Base-by-base conservation (phyloP, 1,140 invertebrate species). In the Drosophila sechellia region DNA sequence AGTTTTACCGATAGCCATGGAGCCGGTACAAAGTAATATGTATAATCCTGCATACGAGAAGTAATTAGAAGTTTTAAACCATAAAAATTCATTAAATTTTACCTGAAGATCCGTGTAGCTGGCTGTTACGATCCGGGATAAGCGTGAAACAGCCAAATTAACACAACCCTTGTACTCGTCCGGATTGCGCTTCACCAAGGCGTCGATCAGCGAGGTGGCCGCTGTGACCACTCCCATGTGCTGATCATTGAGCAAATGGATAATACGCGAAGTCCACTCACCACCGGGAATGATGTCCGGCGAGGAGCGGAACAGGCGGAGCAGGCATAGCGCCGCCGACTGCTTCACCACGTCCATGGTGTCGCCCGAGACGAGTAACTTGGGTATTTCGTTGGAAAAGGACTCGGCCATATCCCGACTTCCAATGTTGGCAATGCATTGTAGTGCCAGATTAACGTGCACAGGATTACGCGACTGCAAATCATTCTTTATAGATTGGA, bases 331-430 rank as follows among this genome's bases (percentile, higher is more conserved):
- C 43, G 99, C 99, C 74, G 99, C 99, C 83, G 98, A 99, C 93
- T 99, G 99, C 93, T 99, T 99, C 1, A 99, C 99, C 49, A 99
- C 97, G 93, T 99, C 99, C 95, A 99, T 99, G 3, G 99, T 99
- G 92, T 99, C 99, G 17, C 98, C 98, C 64, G 98, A 99, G 20
- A 99, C 98, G 50, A 99, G 95, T 42, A 99, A 94, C 93, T 99
- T 99, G 69, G 98, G 99, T 93, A 99, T 99, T 92, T 99, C 99
- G 81, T 96, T 97, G 35, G 97, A 97, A 94, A 99, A 99, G 27
- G 98, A 98, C 93, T 99, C 99, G 17, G 98, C 98, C 99, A 99
- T 99, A 93, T 99, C 99, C 92, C 98, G 97, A 90, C 97, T 99
- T 25, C 99, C 99, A 93, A 99, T 99, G 93, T 99, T 99, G 13